phyloP scores from a whole-genome alignment of 1,140 invertebrate species.

The Nasonia giraulti region DNA sequence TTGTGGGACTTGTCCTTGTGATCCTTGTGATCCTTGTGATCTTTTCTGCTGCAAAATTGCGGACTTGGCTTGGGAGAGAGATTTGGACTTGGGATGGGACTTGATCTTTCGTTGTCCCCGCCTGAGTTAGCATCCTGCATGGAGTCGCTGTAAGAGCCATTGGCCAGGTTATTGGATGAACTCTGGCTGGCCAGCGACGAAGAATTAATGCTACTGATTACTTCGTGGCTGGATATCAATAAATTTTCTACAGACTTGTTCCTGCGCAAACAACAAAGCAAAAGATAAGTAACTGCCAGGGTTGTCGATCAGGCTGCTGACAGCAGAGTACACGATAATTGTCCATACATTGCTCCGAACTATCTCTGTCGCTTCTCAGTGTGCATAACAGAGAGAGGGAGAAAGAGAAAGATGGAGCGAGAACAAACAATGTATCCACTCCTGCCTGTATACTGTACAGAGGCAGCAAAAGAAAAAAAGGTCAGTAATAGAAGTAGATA shows the following conservation, averaged over 20 bases:
- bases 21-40: slow-evolving; percentile 53
- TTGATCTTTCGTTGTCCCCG: slow-evolving; percentile 72
- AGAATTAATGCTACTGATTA: slow-evolving; percentile 74
- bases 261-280: slow-evolving; percentile 66
- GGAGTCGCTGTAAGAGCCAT: slow-evolving; percentile 60
- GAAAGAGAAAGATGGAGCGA: neutral
- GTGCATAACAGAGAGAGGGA: neutral
- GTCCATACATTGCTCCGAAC: slow-evolving; percentile 1
- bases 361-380: neutral
- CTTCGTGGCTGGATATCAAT: slow-evolving; percentile 79
- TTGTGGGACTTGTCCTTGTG: slow-evolving; percentile 54
- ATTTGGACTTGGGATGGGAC: slow-evolving; percentile 74
- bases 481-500: neutral
- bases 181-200: slow-evolving; percentile 63
- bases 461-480: neutral
- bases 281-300: neutral
- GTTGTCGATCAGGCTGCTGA: neutral
- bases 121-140: slow-evolving; percentile 56
- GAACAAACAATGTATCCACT: neutral
- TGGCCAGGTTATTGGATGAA: slow-evolving; percentile 60
- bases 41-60: slow-evolving; percentile 72
- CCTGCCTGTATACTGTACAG: neutral
- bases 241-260: slow-evolving; percentile 81
- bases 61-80: slow-evolving; percentile 72
- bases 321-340: neutral